A percentile compares a stretch with the other conserved stretches of the same genome.
Conservation (phyloP, 2,888 invertebrate genomes). For the Pristionchus maxplancki region DNA sequence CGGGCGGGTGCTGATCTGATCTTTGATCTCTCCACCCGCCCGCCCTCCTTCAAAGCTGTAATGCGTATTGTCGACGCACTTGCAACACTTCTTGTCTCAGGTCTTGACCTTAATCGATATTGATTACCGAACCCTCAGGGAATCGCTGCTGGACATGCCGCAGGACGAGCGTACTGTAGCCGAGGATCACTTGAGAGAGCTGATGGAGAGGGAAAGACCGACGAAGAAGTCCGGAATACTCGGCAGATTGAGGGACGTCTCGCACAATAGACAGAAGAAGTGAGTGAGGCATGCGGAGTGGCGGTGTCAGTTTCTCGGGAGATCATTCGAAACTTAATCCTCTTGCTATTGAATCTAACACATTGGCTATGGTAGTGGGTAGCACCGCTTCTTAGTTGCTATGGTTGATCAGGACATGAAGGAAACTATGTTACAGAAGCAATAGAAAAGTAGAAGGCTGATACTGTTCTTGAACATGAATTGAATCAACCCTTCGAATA, state of each 20-base stretch:
- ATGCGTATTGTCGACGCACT: not conserved
- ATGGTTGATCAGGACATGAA: not conserved
- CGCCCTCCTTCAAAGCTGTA: not conserved
- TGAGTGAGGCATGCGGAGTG: not conserved
- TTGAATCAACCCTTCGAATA: not conserved
- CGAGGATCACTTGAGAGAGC: constrained; percentile 71
- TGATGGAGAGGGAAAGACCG: constrained; percentile 64
- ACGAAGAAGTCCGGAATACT: constrained; percentile 72
- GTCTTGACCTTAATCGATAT: not conserved
- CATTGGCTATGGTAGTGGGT: not conserved
- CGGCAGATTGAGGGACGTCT: constrained; percentile 75
- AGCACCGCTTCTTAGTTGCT: not conserved
- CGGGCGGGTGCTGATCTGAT: not conserved
- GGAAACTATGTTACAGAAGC: not conserved
- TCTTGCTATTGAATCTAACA: not conserved
- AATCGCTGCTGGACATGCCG: constrained; percentile 69
- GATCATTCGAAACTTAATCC: no score
- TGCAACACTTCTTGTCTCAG: not conserved
- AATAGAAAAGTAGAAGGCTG: no score
- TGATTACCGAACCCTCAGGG: constrained; percentile 54
- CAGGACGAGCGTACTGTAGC: constrained; percentile 71
- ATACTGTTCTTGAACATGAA: no score
- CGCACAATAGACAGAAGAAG: constrained; percentile 69
- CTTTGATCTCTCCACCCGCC: not conserved
- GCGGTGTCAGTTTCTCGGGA: not conserved